phyloP scores from a whole-genome alignment of 2,797 vertebrate species.

The Crypturellus tataupa region DNA sequence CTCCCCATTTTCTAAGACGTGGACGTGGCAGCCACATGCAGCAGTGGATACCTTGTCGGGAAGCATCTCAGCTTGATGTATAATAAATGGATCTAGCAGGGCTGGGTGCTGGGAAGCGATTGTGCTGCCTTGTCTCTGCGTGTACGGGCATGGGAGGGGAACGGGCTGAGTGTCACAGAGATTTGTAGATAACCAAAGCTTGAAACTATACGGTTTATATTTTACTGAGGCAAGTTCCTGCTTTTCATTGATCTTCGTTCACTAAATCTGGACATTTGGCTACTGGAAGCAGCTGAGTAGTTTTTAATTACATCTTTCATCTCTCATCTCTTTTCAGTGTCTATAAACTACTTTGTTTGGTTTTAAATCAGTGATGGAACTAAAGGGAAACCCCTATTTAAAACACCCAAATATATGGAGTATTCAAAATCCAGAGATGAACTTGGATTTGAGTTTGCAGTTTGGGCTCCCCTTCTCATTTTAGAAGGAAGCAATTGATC shows the following conservation, averaged over 20 bases:
- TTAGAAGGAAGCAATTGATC: conserved; percentile 38
- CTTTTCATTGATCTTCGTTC: conserved; percentile 47
- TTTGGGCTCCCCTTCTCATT: conserved; percentile 10
- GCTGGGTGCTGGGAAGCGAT: not conserved
- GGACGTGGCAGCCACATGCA: conserved; percentile 55
- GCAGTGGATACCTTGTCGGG: not conserved
- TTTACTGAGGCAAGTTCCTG: conserved; percentile 26
- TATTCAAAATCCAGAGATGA: not conserved
- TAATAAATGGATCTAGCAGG: not conserved
- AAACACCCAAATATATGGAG: not conserved
- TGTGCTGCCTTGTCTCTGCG: not conserved
- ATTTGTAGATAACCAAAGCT: conserved; percentile 19
- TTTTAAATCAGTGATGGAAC: not conserved
- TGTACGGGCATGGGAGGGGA: not conserved
- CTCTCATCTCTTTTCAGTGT: not conserved
- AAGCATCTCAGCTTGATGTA: fast-evolving
- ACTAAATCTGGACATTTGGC: conserved; percentile 28
- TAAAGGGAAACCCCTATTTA: not conserved
- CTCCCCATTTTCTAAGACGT: not conserved
- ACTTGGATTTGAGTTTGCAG: not conserved
- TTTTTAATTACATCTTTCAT: conserved; percentile 12
- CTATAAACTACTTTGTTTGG: not conserved
- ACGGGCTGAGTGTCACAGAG: not conserved
- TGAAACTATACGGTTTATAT: not conserved
- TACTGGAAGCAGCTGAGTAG: conserved; percentile 1